Evolutionary conservation across 1,140 invertebrate species (phyloP).

Genomic region (Drosophila murphyi): DNA sequence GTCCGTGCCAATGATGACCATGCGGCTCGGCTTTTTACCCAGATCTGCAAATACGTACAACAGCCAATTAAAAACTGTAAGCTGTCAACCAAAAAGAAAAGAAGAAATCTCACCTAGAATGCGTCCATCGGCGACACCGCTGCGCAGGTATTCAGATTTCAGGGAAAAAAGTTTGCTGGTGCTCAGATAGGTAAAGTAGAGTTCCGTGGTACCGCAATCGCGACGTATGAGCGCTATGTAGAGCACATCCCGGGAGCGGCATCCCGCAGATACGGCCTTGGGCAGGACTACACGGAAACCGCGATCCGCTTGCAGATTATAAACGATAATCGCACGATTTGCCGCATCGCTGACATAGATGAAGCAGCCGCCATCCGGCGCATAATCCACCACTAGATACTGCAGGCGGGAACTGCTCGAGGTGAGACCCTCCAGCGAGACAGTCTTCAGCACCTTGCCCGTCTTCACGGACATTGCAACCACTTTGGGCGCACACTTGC

Average conservation of each 20-base stretch:
- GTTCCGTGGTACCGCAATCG: conserved; percentile 85
- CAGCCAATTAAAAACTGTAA: not conserved
- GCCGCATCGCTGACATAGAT: conserved; percentile 88
- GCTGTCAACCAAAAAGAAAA: not conserved
- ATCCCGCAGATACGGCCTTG: conserved; percentile 84
- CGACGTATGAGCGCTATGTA: conserved; percentile 86
- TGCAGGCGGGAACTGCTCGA: conserved; percentile 86
- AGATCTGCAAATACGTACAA: conserved; percentile 74
- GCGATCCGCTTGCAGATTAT: conserved; percentile 86
- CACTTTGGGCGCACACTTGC: conserved; percentile 86
- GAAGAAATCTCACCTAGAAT: conserved; percentile 80
- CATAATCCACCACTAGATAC: conserved; percentile 87
- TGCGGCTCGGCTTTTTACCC: conserved; percentile 85
- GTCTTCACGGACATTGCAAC: conserved; percentile 86
- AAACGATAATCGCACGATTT: conserved; percentile 87
- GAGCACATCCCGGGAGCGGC: conserved; percentile 86
- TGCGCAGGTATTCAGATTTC: conserved; percentile 86
- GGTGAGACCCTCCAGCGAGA: conserved; percentile 86
- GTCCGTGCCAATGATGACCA: conserved; percentile 87
- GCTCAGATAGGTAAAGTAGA: conserved; percentile 87
- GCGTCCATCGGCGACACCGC: conserved; percentile 85
- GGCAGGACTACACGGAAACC: conserved; percentile 87
- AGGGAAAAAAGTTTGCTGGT: conserved; percentile 86
- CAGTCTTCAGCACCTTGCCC: conserved; percentile 86
- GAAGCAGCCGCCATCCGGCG: conserved; percentile 85